Conservation (phyloP, 1,140 invertebrate species). For the Aphaenogaster rudis region DNA sequence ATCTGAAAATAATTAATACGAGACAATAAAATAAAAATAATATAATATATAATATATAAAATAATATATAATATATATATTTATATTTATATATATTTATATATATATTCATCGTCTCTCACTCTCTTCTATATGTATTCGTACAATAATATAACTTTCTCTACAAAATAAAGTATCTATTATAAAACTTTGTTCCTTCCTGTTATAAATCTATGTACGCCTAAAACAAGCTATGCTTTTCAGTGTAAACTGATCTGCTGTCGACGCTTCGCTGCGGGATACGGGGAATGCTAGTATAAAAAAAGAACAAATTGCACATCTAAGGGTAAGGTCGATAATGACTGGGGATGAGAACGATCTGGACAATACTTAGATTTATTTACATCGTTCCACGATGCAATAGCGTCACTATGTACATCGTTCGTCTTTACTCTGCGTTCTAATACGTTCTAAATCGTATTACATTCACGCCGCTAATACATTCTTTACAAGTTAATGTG, state of each 20-base stretch:
- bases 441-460: constrained; percentile 17
- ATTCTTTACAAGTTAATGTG: constrained; percentile 34
- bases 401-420: constrained; percentile 42
- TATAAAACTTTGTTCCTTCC: constrained; percentile 81
- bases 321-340: constrained; percentile 33
- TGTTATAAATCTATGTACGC: constrained; percentile 63
- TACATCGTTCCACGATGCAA: constrained; percentile 66
- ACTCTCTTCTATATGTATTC: constrained; percentile 80
- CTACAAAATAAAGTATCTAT: constrained; percentile 85
- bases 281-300: constrained; percentile 40
- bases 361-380: constrained; percentile 67
- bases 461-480: constrained; percentile 19
- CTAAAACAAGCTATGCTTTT: constrained; percentile 60
- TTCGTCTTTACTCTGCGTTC: constrained; percentile 13
- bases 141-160: constrained; percentile 83
- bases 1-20: constrained; percentile 76
- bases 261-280: constrained; percentile 25
- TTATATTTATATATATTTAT: constrained; percentile 70
- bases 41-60: constrained; percentile 77
- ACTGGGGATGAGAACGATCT: constrained; percentile 36
- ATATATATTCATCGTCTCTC: constrained; percentile 72
- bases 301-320: constrained; percentile 73
- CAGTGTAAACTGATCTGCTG: constrained; percentile 57
- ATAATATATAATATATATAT: constrained; percentile 81
- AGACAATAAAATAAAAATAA: constrained; percentile 82